Conservation (phyloP, 2,888 invertebrate genomes). For the Dicranocentrus wangi region DNA sequence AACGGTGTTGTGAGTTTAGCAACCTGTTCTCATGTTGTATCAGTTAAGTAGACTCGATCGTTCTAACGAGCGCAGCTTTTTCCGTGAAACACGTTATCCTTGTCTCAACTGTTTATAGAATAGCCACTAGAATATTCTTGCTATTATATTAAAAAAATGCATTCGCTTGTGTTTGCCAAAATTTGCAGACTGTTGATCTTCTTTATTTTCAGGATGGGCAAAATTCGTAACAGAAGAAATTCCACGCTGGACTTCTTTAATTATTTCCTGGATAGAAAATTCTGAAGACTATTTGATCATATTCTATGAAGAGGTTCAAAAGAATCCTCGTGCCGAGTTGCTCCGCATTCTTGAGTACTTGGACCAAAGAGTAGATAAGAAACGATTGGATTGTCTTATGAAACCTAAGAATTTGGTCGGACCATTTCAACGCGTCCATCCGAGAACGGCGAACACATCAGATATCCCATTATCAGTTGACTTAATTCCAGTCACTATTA, state of each 20-base stretch:
- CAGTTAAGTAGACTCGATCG: no score
- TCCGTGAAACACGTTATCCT: no score
- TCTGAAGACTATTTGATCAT: constrained; percentile 73
- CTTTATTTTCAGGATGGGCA: constrained; percentile 67
- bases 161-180: no score
- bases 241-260: constrained; percentile 69
- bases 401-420: constrained; percentile 73
- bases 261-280: constrained; percentile 71
- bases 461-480: constrained; percentile 56
- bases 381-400: constrained; percentile 73
- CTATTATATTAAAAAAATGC: no score
- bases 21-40: no score
- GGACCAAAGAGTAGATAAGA: constrained; percentile 72
- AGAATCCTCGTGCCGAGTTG: constrained; percentile 72
- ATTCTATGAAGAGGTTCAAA: constrained; percentile 74
- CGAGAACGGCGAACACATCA: constrained; percentile 43
- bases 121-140: no score
- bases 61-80: no score
- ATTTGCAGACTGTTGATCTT: no score
- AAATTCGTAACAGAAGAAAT: constrained; percentile 63
- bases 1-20: constrained; percentile 29
- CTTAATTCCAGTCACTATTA: constrained; percentile 51
- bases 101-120: no score
- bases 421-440: constrained; percentile 69
- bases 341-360: constrained; percentile 73